Percentiles rank a stretch among this genome's conserved stretches.
phyloP scores from a whole-genome alignment of 2,888 invertebrate genomes.

The Galerucella calmariensis region DNA sequence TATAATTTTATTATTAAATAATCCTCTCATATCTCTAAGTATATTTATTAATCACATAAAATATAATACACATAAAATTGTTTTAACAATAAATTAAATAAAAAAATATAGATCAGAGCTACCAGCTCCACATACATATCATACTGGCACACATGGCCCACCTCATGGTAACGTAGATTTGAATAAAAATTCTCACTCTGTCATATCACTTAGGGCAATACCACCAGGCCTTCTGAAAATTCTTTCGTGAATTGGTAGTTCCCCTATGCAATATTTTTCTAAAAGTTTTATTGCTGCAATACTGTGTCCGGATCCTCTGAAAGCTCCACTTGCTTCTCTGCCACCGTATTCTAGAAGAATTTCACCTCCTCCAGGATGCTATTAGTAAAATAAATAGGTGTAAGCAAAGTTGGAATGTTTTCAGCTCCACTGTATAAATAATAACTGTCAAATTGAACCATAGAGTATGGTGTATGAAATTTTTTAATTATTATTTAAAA shows the following conservation, averaged over 20 bases:
- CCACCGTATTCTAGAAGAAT: slow-evolving; percentile 87
- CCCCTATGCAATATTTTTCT: slow-evolving; percentile 79
- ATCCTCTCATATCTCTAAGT: background rate
- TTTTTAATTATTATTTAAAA: no score
- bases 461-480: no score
- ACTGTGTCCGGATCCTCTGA: slow-evolving; percentile 83
- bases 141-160: no score
- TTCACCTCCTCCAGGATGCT: slow-evolving; percentile 88
- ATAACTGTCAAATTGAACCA: no score
- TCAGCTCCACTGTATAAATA: no score
- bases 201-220: slow-evolving; percentile 70
- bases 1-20: background rate
- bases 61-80: background rate
- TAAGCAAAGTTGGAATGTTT: no score
- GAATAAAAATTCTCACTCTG: slow-evolving; percentile 60
- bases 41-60: background rate
- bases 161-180: no score
- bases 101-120: no score
- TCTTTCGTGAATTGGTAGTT: slow-evolving; percentile 78
- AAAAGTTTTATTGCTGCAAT: slow-evolving; percentile 73
- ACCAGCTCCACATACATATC: no score
- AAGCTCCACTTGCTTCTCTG: slow-evolving; percentile 84
- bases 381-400: slow-evolving; percentile 52
- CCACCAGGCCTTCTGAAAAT: slow-evolving; percentile 76
- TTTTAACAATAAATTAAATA: background rate